Evolutionary conservation across 2,888 invertebrate species (phyloP), one percentile per base, ranked within the genome.

Genomic region (Celastrina argiolus): DNA sequence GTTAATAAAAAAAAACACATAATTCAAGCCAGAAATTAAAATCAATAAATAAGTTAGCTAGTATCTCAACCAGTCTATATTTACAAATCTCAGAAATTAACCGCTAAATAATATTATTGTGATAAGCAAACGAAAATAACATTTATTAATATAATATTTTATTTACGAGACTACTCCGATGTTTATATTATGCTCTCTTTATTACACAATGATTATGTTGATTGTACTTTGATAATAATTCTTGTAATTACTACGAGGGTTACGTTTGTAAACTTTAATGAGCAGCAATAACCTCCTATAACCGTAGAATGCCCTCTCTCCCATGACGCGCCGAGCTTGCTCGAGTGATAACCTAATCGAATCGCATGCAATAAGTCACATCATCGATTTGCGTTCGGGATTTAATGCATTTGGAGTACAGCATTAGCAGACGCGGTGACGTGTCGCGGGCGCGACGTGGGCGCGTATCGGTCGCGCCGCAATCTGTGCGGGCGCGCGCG

Each of bases 401-500:
- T 76, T 75, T 75, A 76, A 76, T 76, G 74, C 74, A 69, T 73
- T 74, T 72, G 71, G 72, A 72, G 74, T 74, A 73, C 73, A 75
- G 75, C 74, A 72, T 77, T 77, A 77, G 74, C 76, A 68, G 78
- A 75, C 75, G 74, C 72, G 75, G 76, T 81, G 79, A 80, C 77
- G 78, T 78, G 79, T 78, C 69, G 70, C 67, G 68, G 68, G 34
- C 65, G 67, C 51, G 63, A 81, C 81, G 86, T 85, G 81, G 87
- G 83, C 77, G 77, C 79, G 69, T 87, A 86, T 72, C 85, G 75
- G 81, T 78, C 77, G 78, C 79, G 73, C 77, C 74, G 81, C 84
- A 81, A 84, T 84, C 85, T 84, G 88, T 85, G 87, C 85, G 87
- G 84, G 81, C 85, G 81, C 80, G 74, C 77, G 78, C 76, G 72